These are phyloP conservation scores for Eospalax fontanierii DNA, from an alignment of 2,797 vertebrate species.

Conservation along the genomic window DNA sequence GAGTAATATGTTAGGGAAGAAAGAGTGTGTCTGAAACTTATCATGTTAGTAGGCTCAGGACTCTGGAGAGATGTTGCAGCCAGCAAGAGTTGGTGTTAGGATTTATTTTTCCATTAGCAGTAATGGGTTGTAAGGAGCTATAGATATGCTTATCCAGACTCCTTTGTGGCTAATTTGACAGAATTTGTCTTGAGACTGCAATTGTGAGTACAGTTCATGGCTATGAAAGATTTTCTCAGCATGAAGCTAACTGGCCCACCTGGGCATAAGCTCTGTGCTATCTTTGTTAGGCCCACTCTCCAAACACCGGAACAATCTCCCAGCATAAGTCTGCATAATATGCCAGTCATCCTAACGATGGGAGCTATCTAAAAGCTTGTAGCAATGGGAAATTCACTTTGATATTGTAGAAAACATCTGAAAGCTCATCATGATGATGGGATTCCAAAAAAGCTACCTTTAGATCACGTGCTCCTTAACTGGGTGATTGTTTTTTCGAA, in stretches of 20 bases:
- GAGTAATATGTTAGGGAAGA: constrained; percentile 24
- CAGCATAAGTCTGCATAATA: constrained; percentile 20
- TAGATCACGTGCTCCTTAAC: constrained; percentile 48
- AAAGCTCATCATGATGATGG: constrained; percentile 63
- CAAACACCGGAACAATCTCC: constrained; percentile 54
- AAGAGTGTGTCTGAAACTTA: constrained; percentile 19
- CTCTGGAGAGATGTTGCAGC: constrained; percentile 50
- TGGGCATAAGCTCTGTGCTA: constrained; percentile 44
- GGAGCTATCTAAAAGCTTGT: constrained; percentile 12
- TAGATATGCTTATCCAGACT: constrained; percentile 46
- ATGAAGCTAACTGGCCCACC: constrained; percentile 69
- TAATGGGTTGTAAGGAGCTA: constrained; percentile 57
- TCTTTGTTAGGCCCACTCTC: constrained; percentile 66
- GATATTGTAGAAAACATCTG: constrained; percentile 65
- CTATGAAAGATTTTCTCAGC: constrained; percentile 72
- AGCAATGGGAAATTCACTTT: constrained; percentile 64
- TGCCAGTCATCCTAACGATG: constrained; percentile 66
- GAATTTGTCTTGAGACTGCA: constrained; percentile 71
- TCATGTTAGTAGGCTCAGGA: neutral
- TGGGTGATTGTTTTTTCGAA: constrained; percentile 53
- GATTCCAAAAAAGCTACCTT: constrained; percentile 61
- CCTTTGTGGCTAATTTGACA: constrained; percentile 71
- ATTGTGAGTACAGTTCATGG: constrained; percentile 61
- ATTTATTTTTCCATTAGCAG: constrained; percentile 71
- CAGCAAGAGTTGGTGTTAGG: constrained; percentile 28